Evolutionary conservation across 2,113 vertebrate genomes (phyloP).

Genomic region (Apistogramma diplotaenia): DNA sequence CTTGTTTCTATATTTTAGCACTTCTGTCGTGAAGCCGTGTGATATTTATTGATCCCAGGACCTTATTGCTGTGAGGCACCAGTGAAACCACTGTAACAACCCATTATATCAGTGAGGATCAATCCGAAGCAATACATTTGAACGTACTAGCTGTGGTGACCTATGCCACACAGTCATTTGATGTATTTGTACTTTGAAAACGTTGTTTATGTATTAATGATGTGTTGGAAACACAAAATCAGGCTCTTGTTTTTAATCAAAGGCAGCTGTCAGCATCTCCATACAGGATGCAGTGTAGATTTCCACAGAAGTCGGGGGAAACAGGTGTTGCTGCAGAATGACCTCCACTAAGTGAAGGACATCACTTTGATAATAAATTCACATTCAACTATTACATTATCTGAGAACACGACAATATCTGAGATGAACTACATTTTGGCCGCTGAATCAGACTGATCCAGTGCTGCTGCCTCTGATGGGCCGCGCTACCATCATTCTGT

Average conservation of each 20-base stretch:
- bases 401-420: no score
- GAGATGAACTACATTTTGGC: neutral
- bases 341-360: neutral
- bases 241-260: neutral
- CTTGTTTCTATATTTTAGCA: neutral
- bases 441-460: neutral
- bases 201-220: neutral
- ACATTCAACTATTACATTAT: no score
- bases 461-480: neutral
- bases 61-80: no score
- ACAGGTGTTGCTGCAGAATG: neutral
- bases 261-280: neutral
- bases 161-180: neutral
- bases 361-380: neutral
- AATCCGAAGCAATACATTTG: neutral
- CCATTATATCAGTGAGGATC: neutral
- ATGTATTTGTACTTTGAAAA: neutral
- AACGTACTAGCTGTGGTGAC: neutral
- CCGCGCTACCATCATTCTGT: neutral
- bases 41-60: no score
- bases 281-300: neutral
- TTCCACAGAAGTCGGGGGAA: neutral
- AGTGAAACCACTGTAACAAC: neutral
- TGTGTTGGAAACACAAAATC: neutral
- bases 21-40: neutral